Evolutionary conservation across 1,140 invertebrate genomes (phyloP).

Genomic region (Pollicipes pollicipes): DNA sequence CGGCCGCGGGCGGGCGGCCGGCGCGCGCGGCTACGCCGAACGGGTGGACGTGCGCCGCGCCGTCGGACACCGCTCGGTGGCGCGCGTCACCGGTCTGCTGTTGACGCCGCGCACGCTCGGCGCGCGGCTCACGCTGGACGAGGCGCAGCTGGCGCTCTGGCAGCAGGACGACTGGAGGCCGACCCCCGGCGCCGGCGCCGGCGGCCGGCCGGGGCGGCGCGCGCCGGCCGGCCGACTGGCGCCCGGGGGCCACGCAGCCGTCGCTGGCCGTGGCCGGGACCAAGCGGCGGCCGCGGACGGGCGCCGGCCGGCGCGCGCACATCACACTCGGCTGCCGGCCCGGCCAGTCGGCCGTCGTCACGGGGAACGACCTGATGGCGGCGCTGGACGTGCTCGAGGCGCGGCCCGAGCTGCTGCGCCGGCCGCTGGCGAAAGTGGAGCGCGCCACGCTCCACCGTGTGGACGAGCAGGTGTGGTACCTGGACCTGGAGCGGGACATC

Average conservation of each 20-base stretch:
- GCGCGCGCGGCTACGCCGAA: constrained; percentile 13
- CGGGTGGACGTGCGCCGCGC: constrained; percentile 14
- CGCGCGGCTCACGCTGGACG: constrained; percentile 15
- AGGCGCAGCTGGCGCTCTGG: constrained; percentile 17
- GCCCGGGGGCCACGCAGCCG: constrained; percentile 3
- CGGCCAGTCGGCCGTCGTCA: constrained; percentile 15
- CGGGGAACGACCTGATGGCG: constrained; percentile 19
- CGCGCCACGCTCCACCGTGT: constrained; percentile 16
- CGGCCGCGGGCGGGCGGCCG: constrained; percentile 5
- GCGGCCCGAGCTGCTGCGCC: constrained; percentile 17
- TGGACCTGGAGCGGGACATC: constrained; percentile 22
- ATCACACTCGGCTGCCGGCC: constrained; percentile 18
- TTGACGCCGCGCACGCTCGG: constrained; percentile 20
- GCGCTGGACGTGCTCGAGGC: constrained; percentile 13
- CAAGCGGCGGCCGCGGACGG: constrained; percentile 7
- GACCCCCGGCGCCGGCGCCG: constrained; percentile 13
- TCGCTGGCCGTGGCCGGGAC: not conserved
- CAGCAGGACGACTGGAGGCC: constrained; percentile 16
- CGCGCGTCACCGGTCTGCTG: constrained; percentile 19
- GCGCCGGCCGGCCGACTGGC: constrained; percentile 18
- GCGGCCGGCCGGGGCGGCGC: constrained; percentile 13
- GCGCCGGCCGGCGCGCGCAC: constrained; percentile 19
- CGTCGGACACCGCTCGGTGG: constrained; percentile 12
- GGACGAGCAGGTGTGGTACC: constrained; percentile 17
- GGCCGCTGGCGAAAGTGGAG: constrained; percentile 6